Evolutionary conservation across 37 sponge, comb jelly and placozoan species (phyloP).

Genomic region (Axinella damicornis): DNA sequence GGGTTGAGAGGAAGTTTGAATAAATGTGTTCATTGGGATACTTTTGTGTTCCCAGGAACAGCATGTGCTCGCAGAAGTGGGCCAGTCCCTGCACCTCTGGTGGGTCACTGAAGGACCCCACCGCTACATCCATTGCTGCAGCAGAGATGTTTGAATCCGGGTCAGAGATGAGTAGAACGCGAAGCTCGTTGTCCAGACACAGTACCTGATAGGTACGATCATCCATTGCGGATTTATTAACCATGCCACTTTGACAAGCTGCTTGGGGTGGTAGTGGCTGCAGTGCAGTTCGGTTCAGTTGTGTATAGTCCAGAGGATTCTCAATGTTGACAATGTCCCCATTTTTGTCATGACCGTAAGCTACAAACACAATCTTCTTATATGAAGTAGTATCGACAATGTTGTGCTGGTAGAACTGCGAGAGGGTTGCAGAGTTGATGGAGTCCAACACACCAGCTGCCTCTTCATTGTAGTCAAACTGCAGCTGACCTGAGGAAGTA

Average conservation of each 20-base stretch:
- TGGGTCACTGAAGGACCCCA: slow-evolving; percentile 87
- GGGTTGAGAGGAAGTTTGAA: slow-evolving; percentile 73
- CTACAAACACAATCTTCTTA: slow-evolving; percentile 50
- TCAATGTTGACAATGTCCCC: not conserved
- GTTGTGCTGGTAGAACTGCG: slow-evolving; percentile 50
- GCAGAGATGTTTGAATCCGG: slow-evolving; percentile 69
- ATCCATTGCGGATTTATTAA: slow-evolving; percentile 7
- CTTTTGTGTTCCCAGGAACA: slow-evolving; percentile 93
- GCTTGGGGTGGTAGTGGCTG: too few relatives aligned
- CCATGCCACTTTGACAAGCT: too few relatives aligned
- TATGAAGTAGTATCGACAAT: slow-evolving; percentile 5
- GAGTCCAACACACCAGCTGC: slow-evolving; percentile 6
- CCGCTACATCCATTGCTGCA: slow-evolving; percentile 83
- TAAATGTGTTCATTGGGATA: slow-evolving; percentile 73
- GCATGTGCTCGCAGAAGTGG: slow-evolving; percentile 98
- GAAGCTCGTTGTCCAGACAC: slow-evolving; percentile 65
- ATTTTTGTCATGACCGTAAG: slow-evolving; percentile 44
- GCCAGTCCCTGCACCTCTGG: slow-evolving; percentile 82
- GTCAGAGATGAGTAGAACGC: slow-evolving; percentile 87
- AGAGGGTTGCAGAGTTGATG: slow-evolving; percentile 6
- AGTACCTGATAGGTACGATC: slow-evolving; percentile 50
- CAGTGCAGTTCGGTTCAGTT: not conserved
- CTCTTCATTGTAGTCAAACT: slow-evolving; percentile 60
- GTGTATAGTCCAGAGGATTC: slow-evolving; percentile 5
- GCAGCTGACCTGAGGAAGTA: slow-evolving; percentile 8